These are phyloP conservation scores for Formica selysi DNA, from an alignment of 1,140 invertebrate species.

Conservation along the genomic window DNA sequence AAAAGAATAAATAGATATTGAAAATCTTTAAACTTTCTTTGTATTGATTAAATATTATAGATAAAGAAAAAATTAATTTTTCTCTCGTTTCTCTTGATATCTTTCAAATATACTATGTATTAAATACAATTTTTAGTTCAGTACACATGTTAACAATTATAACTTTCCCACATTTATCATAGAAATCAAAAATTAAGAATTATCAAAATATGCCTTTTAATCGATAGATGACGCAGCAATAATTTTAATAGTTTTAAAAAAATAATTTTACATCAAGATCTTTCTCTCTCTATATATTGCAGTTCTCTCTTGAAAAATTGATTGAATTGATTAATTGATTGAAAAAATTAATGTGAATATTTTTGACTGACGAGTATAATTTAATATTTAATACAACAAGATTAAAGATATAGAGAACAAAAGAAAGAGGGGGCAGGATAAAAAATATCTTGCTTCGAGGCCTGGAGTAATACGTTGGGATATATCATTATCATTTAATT, in stretches of 20 bases:
- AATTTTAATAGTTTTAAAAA: too few relatives aligned
- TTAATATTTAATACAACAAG: constrained; percentile 37
- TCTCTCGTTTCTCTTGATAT: neutral
- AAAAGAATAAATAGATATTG: neutral
- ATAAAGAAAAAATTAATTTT: neutral
- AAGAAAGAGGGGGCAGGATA: neutral
- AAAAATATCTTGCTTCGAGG: constrained; percentile 45
- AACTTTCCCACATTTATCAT: neutral
- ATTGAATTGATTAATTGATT: too few relatives aligned
- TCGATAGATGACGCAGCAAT: too few relatives aligned
- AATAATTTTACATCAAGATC: too few relatives aligned
- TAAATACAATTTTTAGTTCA: neutral
- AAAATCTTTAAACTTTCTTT: neutral
- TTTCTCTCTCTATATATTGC: too few relatives aligned
- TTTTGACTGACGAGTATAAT: constrained; percentile 68
- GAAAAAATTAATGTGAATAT: neutral
- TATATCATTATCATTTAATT: constrained; percentile 84
- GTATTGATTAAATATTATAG: neutral
- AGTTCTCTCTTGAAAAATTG: too few relatives aligned
- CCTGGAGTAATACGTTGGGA: constrained; percentile 66
- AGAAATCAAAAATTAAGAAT: neutral
- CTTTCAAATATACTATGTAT: neutral
- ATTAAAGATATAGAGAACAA: neutral
- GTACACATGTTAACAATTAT: neutral
- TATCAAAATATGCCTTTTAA: neutral